Conservation (phyloP, 2,888 invertebrate genomes). For the Plebejus melissa region DNA sequence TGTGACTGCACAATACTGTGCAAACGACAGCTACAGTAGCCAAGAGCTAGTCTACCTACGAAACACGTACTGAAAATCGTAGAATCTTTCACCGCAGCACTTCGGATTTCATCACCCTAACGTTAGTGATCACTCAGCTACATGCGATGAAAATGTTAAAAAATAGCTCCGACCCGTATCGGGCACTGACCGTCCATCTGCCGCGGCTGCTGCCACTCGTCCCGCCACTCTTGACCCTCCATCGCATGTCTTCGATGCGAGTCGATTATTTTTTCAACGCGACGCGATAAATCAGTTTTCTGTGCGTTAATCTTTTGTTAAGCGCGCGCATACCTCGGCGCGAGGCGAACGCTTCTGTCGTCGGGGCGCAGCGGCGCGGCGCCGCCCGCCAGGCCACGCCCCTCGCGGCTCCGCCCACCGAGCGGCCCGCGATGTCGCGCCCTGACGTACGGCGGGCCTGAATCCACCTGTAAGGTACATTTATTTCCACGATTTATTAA, state of each 20-base stretch:
- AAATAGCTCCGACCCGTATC: conserved; percentile 29
- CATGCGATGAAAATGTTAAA: conserved; percentile 29
- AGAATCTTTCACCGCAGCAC: conserved; percentile 27
- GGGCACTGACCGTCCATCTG: conserved; percentile 68
- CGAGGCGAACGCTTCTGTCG: conserved; percentile 84
- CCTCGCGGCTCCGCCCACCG: conserved; percentile 66
- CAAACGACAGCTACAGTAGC: not conserved
- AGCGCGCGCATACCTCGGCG: conserved; percentile 66
- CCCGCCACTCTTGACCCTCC: conserved; percentile 76
- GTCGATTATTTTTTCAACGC: conserved; percentile 76
- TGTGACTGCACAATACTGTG: not conserved
- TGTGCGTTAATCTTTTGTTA: conserved; percentile 58
- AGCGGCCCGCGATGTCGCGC: conserved; percentile 36
- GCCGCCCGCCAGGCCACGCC: conserved; percentile 48
- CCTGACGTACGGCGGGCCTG: conserved; percentile 8
- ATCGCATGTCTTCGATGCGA: conserved; percentile 63
- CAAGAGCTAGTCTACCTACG: not conserved
- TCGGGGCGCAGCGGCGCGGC: conserved; percentile 83
- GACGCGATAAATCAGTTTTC: conserved; percentile 76
- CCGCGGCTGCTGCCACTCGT: conserved; percentile 69
- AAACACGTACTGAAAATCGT: not conserved
- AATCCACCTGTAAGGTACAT: conserved; percentile 24
- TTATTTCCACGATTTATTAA: conserved; percentile 20
- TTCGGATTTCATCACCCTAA: conserved; percentile 29
- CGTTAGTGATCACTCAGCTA: conserved; percentile 31